Percentiles rank a stretch among this genome's conserved stretches.
These are phyloP conservation scores for Homarus americanus DNA, from an alignment of 1,140 invertebrate genomes.

Conservation along the genomic window DNA sequence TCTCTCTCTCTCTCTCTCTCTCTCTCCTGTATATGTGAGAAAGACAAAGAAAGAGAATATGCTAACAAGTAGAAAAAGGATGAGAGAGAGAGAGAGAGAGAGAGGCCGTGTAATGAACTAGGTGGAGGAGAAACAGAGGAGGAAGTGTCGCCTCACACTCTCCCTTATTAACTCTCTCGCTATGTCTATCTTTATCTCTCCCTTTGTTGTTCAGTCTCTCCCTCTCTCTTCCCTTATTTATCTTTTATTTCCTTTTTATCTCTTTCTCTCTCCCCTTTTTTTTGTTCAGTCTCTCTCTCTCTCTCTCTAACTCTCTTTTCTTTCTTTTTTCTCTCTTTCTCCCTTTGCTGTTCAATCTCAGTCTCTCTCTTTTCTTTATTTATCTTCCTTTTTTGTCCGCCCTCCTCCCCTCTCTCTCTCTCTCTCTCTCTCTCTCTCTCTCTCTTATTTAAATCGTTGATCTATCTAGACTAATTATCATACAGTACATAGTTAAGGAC, in stretches of 20 bases:
- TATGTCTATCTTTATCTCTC: too few species aligned
- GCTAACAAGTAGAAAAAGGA: too few species aligned
- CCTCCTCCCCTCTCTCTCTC: neutral
- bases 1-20: constrained; percentile 5
- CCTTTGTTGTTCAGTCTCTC: neutral
- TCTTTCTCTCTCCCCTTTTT: neutral
- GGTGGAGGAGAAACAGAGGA: too few species aligned
- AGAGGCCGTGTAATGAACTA: too few species aligned
- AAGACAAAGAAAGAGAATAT: too few species aligned
- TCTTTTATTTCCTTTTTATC: neutral
- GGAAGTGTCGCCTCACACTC: neutral
- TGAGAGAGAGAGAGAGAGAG: too few species aligned
- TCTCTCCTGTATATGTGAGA: neutral
- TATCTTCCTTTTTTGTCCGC: too few species aligned
- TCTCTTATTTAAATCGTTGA: too few species aligned
- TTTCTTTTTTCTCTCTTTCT: neutral
- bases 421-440: constrained; percentile 14
- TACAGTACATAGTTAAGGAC: too few species aligned
- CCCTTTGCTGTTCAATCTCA: neutral
- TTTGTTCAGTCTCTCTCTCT: neutral
- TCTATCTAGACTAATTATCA: too few species aligned
- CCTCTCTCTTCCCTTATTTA: neutral
- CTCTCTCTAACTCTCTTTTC: constrained; percentile 6
- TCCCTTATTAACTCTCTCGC: neutral
- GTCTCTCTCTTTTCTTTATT: neutral